These are phyloP conservation scores for Tamias sibiricus DNA, from an alignment of 2,113 vertebrate species.

Conservation along the genomic window DNA sequence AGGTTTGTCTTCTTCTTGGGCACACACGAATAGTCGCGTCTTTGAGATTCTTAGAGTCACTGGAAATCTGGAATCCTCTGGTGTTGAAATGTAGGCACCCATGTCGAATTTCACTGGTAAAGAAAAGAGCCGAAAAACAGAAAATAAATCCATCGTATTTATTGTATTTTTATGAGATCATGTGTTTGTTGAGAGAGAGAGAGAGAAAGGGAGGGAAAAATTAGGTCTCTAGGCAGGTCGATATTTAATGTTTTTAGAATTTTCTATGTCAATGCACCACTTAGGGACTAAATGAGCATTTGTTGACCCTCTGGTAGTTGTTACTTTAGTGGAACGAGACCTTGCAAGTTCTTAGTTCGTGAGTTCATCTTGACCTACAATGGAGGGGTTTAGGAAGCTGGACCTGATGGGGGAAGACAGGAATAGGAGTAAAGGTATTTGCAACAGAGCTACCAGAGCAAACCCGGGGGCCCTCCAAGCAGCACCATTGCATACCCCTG, in stretches of 20 bases:
- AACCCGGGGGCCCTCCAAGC: background rate
- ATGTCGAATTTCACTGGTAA: conserved; percentile 76
- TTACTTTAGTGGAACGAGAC: background rate
- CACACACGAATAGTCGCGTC: conserved; percentile 62
- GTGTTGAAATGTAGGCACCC: background rate
- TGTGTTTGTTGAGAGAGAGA: background rate
- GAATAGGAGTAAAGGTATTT: too few relatives aligned
- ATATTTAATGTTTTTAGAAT: conserved; percentile 16
- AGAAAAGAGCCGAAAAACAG: conserved; percentile 58
- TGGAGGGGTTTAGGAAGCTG: background rate
- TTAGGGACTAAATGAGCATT: background rate
- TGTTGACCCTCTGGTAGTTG: background rate
- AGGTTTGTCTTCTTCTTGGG: conserved; percentile 32
- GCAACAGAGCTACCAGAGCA: background rate
- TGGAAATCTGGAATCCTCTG: background rate
- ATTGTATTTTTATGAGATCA: conserved; percentile 26
- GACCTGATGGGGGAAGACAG: background rate
- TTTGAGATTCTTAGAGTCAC: conserved; percentile 75
- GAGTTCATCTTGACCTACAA: background rate
- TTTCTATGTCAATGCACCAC: background rate
- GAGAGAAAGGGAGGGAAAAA: too few relatives aligned
- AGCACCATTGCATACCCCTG: background rate
- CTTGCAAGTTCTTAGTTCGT: conserved; percentile 2
- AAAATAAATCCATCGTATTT: conserved; percentile 53
- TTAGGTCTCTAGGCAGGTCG: background rate